A percentile compares a stretch with the other conserved stretches of the same genome.
These are phyloP conservation scores for Falcaria lacertinaria DNA, from an alignment of 2,888 invertebrate species.

Conservation along the genomic window DNA sequence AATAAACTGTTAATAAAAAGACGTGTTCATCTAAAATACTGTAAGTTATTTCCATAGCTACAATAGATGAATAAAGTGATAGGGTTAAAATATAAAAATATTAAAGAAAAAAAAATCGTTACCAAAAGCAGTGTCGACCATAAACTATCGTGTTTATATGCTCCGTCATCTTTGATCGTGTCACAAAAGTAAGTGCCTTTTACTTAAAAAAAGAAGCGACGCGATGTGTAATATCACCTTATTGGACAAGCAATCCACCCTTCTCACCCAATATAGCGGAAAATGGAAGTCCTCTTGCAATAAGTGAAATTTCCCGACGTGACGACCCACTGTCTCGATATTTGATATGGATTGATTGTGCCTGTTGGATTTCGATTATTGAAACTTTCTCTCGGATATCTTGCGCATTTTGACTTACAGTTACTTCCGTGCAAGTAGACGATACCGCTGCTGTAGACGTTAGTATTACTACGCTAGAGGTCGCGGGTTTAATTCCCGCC, in stretches of 20 bases:
- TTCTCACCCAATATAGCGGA: slow-evolving; percentile 15
- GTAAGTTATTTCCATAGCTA: no score
- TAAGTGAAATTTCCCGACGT: slow-evolving; percentile 13
- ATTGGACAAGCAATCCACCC: slow-evolving; percentile 13
- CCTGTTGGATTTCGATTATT: not conserved
- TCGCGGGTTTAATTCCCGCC: no score
- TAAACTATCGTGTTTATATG: not conserved
- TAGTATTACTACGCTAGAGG: no score
- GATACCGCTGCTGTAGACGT: no score
- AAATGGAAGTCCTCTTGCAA: slow-evolving; percentile 11
- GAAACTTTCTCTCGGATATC: not conserved
- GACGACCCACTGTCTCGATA: slow-evolving; percentile 5
- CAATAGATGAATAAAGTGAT: no score
- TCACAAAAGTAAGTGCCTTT: not conserved
- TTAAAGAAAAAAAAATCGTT: no score
- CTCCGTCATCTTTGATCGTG: not conserved
- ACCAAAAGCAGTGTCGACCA: no score
- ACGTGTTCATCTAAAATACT: no score
- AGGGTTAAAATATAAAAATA: no score
- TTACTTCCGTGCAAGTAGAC: not conserved
- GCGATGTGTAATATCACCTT: slow-evolving; percentile 5
- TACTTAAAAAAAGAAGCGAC: not conserved
- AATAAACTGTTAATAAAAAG: no score
- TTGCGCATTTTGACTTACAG: not conserved
- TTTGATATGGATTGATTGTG: slow-evolving; percentile 8